Evolutionary conservation across 2,113 vertebrate species (phyloP).

Genomic region (Shinisaurus crocodilurus): DNA sequence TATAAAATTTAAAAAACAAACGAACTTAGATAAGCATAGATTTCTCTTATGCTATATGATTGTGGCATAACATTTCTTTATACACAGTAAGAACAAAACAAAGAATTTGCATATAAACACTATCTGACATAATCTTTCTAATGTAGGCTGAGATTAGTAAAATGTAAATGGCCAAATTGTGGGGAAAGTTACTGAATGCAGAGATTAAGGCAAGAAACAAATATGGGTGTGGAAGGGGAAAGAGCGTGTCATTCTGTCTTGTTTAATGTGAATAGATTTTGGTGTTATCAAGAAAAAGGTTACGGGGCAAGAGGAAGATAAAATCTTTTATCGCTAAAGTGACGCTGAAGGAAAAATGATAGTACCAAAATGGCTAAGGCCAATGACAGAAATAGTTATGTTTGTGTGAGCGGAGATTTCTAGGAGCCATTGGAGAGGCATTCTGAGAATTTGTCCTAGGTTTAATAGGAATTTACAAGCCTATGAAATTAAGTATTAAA

Average conservation of each 20-base stretch:
- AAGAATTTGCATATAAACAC: neutral
- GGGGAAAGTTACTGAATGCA: neutral
- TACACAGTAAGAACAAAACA: neutral
- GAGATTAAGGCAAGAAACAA: neutral
- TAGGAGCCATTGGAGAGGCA: neutral
- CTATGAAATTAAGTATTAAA: neutral
- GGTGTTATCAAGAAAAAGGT: neutral
- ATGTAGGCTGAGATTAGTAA: neutral
- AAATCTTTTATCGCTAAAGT: constrained; percentile 8
- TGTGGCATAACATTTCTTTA: neutral
- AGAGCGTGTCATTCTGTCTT: neutral
- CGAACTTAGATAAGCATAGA: neutral
- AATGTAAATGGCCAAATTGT: neutral
- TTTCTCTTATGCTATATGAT: neutral
- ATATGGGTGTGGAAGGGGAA: neutral
- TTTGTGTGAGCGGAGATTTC: neutral
- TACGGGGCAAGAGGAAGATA: neutral
- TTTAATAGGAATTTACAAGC: neutral
- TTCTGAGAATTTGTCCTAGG: neutral
- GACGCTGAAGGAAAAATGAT: neutral
- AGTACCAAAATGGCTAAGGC: neutral
- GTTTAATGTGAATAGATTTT: neutral
- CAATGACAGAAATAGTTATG: constrained; percentile 10
- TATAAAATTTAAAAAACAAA: neutral
- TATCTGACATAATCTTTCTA: neutral